Evolutionary conservation across 2,888 invertebrate genomes (phyloP).

Genomic region (Heliconius cydno): DNA sequence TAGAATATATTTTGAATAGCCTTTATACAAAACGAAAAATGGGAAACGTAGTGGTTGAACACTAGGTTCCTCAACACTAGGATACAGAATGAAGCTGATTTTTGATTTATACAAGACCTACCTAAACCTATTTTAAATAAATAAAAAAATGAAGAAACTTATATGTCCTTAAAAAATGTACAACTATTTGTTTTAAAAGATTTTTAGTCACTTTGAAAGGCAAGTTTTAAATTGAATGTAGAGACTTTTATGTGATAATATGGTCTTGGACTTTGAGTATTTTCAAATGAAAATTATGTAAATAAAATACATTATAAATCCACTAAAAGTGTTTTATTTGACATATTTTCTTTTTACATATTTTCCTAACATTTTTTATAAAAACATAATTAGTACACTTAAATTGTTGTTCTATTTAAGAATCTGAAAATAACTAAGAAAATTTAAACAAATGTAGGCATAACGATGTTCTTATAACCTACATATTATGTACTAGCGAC

Average conservation of each 20-base stretch:
- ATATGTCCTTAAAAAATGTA: too few species aligned
- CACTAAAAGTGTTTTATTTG: not conserved
- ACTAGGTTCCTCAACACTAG: too few species aligned
- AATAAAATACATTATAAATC: not conserved
- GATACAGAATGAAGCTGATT: not conserved
- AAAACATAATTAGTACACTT: not conserved
- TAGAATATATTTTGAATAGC: not conserved
- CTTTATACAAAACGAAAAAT: too few species aligned
- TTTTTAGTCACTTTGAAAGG: not conserved
- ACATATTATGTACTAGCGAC: too few species aligned
- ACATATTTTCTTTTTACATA: not conserved
- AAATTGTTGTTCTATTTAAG: not conserved
- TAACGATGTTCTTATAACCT: not conserved
- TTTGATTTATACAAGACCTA: too few species aligned
- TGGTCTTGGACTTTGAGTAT: not conserved
- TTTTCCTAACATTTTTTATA: not conserved
- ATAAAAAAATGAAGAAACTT: not conserved
- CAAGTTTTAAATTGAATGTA: not conserved
- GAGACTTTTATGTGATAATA: not conserved
- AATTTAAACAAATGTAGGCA: not conserved
- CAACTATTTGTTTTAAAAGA: not conserved
- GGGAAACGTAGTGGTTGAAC: too few species aligned
- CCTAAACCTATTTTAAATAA: too few species aligned
- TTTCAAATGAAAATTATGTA: not conserved
- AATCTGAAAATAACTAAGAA: not conserved